Base-by-base conservation (phyloP, 2,888 invertebrate species). In the Diogma glabrata region DNA sequence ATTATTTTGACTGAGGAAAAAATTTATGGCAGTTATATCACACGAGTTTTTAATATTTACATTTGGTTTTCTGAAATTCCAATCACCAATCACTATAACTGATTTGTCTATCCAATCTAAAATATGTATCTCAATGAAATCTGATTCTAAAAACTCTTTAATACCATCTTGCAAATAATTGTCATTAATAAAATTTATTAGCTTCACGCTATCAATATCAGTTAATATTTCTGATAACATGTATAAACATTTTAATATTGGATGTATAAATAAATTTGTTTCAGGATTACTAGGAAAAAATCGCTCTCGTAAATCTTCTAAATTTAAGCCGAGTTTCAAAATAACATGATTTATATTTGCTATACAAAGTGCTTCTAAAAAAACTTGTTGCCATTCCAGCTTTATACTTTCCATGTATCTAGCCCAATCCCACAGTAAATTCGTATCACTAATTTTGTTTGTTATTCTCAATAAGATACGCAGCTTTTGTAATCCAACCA, bases 351-450 rank as follows among this genome's bases (percentile, higher is more conserved):
- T 65, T 55, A 72, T 71, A 51, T 72, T 66, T 24, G 73, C 65
- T 20, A 73, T 63, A 49, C 66, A 63, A 16, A 74, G 52, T 2
- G 70, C 69, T 63, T 75, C 74, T 1, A 74, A 46, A 4, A 74
- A 51, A 56, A 64, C 66, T n/a, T 61, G 58, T 47, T 64, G 58
- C 72, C 73, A 73, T 6, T 60, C 55, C 3, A 28, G 30, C n/a
- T 56, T 48, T 2, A 24, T 46, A 16, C 58, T 43, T 19, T 43
- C 43, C 43, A 43, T 43, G 43, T 43, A 43, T 12, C 22, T 20
- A 7, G 56, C 57, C 56, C 56, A 59, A 14, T 56, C 49, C 8
- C 51, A 28, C 9, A 59, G 38, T 8, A 57, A 33, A 14, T 51
- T 40, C 19, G 52, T 8, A 22, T 43, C 23, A 7, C 22, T 20